These are phyloP conservation scores for Cyaniris semiargus DNA, from an alignment of 2,888 invertebrate genomes.

Conservation along the genomic window DNA sequence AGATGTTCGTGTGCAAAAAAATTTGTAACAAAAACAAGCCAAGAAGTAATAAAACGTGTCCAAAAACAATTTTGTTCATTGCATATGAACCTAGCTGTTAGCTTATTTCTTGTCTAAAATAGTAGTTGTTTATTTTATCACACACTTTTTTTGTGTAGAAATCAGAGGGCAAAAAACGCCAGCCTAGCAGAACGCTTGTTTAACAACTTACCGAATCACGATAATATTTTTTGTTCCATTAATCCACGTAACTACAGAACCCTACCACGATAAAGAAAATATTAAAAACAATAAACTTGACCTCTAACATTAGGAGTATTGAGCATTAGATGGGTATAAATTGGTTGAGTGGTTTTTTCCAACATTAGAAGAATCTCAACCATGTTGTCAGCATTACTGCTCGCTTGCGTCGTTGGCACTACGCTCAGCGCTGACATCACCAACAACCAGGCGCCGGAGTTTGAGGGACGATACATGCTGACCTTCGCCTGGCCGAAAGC, in stretches of 20 bases:
- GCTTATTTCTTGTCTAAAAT: too few species aligned
- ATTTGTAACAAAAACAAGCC: too few species aligned
- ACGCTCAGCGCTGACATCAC: neutral
- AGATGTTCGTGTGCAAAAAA: neutral
- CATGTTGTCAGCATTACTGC: neutral
- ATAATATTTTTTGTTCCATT: too few species aligned
- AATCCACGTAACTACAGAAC: too few species aligned
- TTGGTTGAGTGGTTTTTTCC: neutral
- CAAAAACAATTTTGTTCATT: neutral
- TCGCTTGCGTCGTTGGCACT: neutral
- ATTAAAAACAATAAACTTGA: neutral
- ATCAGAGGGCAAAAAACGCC: too few species aligned
- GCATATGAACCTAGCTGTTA: neutral
- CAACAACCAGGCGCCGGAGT: neutral
- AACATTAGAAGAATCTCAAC: neutral
- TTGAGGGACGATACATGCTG: neutral
- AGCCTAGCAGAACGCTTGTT: too few species aligned
- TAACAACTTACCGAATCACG: too few species aligned
- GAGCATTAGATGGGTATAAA: neutral
- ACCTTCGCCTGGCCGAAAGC: conserved; percentile 6
- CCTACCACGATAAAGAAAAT: neutral
- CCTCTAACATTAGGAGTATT: neutral
- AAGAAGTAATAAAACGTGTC: neutral
- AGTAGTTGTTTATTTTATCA: too few species aligned
- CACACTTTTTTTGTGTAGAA: too few species aligned